phyloP scores from a whole-genome alignment of 2,888 invertebrate genomes.

The Abscondita cerata region DNA sequence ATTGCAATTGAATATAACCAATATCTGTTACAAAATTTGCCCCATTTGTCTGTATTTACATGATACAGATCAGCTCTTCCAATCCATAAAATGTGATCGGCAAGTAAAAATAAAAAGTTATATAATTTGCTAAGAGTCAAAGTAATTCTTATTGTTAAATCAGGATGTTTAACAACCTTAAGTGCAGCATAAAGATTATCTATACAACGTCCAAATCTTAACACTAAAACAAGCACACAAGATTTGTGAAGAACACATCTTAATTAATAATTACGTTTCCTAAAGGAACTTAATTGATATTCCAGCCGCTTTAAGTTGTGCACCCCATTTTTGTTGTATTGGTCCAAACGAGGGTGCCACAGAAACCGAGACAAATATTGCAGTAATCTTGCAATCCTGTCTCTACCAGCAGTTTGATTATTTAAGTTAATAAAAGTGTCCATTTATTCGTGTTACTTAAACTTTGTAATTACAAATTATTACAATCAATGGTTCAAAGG shows the following conservation, averaged over 20 bases:
- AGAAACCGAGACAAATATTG: slow-evolving; percentile 83
- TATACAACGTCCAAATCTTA: slow-evolving; percentile 84
- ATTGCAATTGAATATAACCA: slow-evolving; percentile 85
- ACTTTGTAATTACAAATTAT: too few species aligned
- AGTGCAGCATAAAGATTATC: slow-evolving; percentile 81
- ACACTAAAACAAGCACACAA: slow-evolving; percentile 66
- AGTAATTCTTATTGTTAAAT: slow-evolving; percentile 72
- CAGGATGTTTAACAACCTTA: slow-evolving; percentile 74
- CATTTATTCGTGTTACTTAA: slow-evolving; percentile 47
- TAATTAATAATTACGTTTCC: slow-evolving; percentile 75
- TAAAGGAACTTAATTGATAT: slow-evolving; percentile 81
- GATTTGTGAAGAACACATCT: not conserved
- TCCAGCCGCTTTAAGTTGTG: slow-evolving; percentile 83
- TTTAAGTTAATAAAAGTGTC: slow-evolving; percentile 59
- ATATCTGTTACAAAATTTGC: slow-evolving; percentile 75
- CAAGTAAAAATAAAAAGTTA: slow-evolving; percentile 78
- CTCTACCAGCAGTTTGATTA: slow-evolving; percentile 61
- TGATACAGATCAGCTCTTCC: slow-evolving; percentile 73
- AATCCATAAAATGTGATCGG: slow-evolving; percentile 89
- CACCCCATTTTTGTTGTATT: slow-evolving; percentile 69
- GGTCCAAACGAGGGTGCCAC: slow-evolving; percentile 80
- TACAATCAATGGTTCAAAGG: slow-evolving; percentile 10
- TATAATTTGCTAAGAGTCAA: slow-evolving; percentile 81
- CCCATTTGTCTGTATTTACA: slow-evolving; percentile 80
- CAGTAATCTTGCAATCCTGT: slow-evolving; percentile 66